A percentile compares a stretch with the other conserved stretches of the same genome.
Conservation (phyloP, 2,797 vertebrate species). For the Rhabdophis nuchalis region DNA sequence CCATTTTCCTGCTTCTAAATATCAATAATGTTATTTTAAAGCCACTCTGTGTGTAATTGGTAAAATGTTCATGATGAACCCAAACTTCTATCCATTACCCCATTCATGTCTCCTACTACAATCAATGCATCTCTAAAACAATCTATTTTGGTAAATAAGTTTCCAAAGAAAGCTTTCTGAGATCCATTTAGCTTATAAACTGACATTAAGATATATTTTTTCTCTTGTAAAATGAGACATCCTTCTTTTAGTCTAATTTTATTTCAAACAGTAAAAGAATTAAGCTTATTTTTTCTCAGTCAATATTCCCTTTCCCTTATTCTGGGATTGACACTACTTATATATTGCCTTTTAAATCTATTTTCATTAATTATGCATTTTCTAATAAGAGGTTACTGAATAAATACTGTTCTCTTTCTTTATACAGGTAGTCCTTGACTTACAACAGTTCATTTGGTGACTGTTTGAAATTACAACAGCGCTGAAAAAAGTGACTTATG, state of each 20-base stretch:
- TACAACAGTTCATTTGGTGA: neutral
- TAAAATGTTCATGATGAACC: slow-evolving; percentile 1
- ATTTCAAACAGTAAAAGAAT: slow-evolving; percentile 14
- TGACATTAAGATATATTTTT: neutral
- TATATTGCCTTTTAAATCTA: neutral
- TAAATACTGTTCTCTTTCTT: neutral
- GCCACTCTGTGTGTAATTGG: slow-evolving; percentile 9
- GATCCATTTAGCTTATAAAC: slow-evolving; percentile 24
- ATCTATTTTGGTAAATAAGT: slow-evolving; percentile 45
- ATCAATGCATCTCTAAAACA: slow-evolving; percentile 16
- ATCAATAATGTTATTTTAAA: slow-evolving; percentile 18
- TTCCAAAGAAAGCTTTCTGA: slow-evolving; percentile 42
- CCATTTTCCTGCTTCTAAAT: slow-evolving; percentile 8
- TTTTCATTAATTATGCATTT: neutral
- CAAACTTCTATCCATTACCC: slow-evolving; percentile 8
- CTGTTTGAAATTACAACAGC: neutral
- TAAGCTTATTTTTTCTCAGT: neutral
- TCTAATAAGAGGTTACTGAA: neutral
- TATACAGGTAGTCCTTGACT: neutral
- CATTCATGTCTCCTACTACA: neutral
- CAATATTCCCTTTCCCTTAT: slow-evolving; percentile 4
- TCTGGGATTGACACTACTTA: neutral
- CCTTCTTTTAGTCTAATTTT: slow-evolving; percentile 9
- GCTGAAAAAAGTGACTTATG: neutral
- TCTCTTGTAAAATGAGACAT: neutral